phyloP scores from a whole-genome alignment of 2,888 invertebrate species.

The Apotomis turbidana region DNA sequence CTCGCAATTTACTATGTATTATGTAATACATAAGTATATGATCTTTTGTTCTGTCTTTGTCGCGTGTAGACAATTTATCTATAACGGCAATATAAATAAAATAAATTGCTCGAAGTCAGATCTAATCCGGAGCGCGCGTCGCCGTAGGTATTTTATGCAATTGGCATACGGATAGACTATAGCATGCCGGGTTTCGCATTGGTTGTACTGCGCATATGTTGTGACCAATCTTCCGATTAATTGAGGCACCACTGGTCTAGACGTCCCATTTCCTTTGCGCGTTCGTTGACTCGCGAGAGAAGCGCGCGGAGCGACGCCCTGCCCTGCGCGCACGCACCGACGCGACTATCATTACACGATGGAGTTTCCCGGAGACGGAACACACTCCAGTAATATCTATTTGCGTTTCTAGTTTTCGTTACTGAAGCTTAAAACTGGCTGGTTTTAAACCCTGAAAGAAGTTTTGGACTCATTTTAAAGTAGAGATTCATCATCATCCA shows the following conservation, averaged over 20 bases:
- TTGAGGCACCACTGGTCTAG: slow-evolving; percentile 57
- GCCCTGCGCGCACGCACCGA: slow-evolving; percentile 36
- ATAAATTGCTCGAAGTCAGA: too few species aligned
- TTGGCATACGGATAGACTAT: background rate
- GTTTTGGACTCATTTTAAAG: too few species aligned
- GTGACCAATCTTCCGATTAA: slow-evolving; percentile 49
- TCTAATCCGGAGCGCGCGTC: too few species aligned
- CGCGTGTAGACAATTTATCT: slow-evolving; percentile 12
- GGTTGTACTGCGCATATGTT: slow-evolving; percentile 35
- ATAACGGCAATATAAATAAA: slow-evolving; percentile 12
- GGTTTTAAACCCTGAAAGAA: too few species aligned
- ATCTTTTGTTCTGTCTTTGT: slow-evolving; percentile 5
- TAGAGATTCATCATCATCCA: too few species aligned
- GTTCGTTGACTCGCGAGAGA: slow-evolving; percentile 59
- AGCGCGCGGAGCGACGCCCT: slow-evolving; percentile 35
- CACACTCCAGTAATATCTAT: background rate
- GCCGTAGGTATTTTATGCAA: too few species aligned
- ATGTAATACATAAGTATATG: background rate
- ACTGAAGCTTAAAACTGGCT: too few species aligned
- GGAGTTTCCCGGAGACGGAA: slow-evolving; percentile 5
- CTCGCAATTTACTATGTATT: slow-evolving; percentile 25
- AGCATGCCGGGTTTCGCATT: background rate
- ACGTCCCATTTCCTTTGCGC: slow-evolving; percentile 61
- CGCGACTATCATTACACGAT: slow-evolving; percentile 8
- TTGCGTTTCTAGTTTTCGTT: too few species aligned